Evolutionary conservation across 2,113 vertebrate genomes (phyloP).

Genomic region (Neofelis nebulosa): DNA sequence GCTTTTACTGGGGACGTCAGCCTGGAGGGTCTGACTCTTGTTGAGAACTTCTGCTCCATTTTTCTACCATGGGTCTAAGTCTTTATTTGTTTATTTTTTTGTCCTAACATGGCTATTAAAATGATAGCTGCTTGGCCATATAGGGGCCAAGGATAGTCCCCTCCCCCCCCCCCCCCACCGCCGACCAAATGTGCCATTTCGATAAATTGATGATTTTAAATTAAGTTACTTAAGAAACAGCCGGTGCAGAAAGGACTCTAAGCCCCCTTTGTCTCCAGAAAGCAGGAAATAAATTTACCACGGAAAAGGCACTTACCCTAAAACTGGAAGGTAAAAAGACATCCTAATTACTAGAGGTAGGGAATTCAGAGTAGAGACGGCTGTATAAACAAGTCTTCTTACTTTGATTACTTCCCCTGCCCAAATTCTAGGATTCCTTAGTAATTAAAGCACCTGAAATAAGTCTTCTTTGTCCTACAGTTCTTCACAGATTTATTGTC

Average conservation of each 20-base stretch:
- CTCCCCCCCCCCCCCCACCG: accelerated
- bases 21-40: background rate
- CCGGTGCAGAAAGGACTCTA: background rate
- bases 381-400: background rate
- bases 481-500: background rate
- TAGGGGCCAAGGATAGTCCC: background rate
- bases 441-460: background rate
- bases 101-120: background rate
- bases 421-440: background rate
- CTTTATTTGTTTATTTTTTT: background rate
- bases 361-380: background rate
- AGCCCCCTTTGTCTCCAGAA: background rate
- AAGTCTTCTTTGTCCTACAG: background rate
- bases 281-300: background rate
- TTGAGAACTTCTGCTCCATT: background rate
- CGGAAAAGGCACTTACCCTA: background rate
- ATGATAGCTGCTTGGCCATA: background rate
- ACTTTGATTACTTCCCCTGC: background rate
- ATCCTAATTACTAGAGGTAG: background rate
- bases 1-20: background rate
- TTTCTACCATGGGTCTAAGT: background rate
- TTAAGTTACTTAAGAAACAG: background rate
- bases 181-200: background rate
- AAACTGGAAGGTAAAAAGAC: background rate
- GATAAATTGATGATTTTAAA: background rate